Evolutionary conservation across 2,113 vertebrate genomes (phyloP).

Genomic region (Gnathochromis pfefferi): DNA sequence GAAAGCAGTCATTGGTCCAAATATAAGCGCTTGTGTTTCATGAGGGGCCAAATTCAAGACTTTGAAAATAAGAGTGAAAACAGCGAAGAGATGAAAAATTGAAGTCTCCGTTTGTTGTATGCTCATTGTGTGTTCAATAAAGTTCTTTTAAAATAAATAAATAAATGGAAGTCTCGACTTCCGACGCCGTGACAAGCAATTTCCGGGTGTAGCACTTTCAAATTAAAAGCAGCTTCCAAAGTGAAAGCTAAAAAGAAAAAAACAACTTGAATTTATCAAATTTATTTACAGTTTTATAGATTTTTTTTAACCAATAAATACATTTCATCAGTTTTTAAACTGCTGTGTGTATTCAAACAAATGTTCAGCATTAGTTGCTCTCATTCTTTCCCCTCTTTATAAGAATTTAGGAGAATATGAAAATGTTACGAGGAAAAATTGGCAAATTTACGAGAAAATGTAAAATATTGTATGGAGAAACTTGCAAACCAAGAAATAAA

Average conservation of each 20-base stretch:
- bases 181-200: background rate
- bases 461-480: background rate
- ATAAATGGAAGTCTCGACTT: background rate
- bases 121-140: background rate
- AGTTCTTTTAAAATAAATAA: fast-evolving
- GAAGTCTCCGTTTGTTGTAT: background rate
- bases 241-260: background rate
- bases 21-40: background rate
- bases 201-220: background rate
- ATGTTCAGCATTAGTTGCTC: fast-evolving
- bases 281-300: background rate
- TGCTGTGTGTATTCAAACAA: background rate
- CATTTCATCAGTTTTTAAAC: background rate
- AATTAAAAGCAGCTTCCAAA: background rate
- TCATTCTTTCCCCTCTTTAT: background rate
- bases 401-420: background rate
- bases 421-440: background rate
- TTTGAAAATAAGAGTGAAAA: background rate
- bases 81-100: background rate
- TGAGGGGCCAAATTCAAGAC: fast-evolving
- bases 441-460: background rate
- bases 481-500: background rate
- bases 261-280: background rate
- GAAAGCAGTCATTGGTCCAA: background rate
- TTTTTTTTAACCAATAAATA: background rate